A percentile compares a stretch with the other conserved stretches of the same genome.
phyloP scores from a whole-genome alignment of 2,888 invertebrate species.

The Cataglyphis cursor region DNA sequence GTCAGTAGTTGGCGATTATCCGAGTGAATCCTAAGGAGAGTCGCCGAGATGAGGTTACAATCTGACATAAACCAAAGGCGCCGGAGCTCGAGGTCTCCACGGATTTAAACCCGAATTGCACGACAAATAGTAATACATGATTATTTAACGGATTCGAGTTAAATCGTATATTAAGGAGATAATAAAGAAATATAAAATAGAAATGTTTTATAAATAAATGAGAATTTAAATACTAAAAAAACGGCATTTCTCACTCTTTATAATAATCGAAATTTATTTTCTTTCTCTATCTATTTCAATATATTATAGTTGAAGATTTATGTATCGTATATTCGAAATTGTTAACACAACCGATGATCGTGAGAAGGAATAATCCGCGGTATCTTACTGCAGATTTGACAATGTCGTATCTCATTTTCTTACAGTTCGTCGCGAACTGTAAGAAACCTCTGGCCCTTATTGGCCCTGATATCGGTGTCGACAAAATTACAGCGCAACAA shows the following conservation, averaged over 20 bases:
- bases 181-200: background rate
- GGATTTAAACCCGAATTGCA: background rate
- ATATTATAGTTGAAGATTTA: no score
- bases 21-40: background rate
- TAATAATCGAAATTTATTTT: background rate
- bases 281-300: background rate
- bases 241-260: background rate
- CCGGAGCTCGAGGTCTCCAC: background rate
- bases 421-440: background rate
- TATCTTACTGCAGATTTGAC: background rate
- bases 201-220: background rate
- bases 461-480: slow-evolving; percentile 31
- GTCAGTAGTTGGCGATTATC: background rate
- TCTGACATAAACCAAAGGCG: background rate
- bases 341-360: background rate
- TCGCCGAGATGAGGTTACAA: slow-evolving; percentile 19
- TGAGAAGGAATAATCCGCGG: background rate
- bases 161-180: background rate
- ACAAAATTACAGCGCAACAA: slow-evolving; percentile 56
- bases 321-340: background rate
- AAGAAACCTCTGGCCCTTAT: background rate
- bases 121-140: background rate
- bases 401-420: background rate
- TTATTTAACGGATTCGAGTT: background rate
- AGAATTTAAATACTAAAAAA: background rate